Evolutionary conservation across 37 sponge, comb jelly and placozoan genomes (phyloP), one percentile per base, ranked within the genome.

Genomic region (Haliclona indistincta): DNA sequence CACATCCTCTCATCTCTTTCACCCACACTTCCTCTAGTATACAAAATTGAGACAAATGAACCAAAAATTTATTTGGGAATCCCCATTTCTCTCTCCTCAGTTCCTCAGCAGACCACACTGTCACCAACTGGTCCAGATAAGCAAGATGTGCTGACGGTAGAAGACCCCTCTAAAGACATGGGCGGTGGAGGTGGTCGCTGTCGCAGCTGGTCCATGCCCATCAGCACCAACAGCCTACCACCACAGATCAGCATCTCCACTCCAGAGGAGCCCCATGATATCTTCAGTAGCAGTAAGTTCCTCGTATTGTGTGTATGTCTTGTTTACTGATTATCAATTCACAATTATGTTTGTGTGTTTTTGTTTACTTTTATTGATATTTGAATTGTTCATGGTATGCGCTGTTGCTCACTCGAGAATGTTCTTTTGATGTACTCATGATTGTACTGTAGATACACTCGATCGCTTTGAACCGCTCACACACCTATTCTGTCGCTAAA

Each of bases 201-300:
- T 38, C 63, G 81, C 34, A 81, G 81, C 52, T 72, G 73, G 73
- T 81, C 81, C 7, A 81, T 81, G 81, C 81, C 81, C 10, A 35
- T 39, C 45, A 68, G 67, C 40, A 36, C 60, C 34, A 70, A 71
- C 34, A 63, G 38, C 0, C 62, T 56, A 13, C 43, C 60, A 35
- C 86, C 86, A 0, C 80, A 79, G 60, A 86, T 86, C 37, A 77
- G 64, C 56, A 79, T 86, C 51, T 86, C 80, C 49, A 86, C 73
- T 35, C 86, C 86, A 0, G 86, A 86, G 22, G 86, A 86, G 61
- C 61, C 76, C 28, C 25, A 52, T 2, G 39, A 73, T 20, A 11
- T 34, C 37, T 35, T 65, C 67, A 32, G 60, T 65, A 65, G 22
- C 63, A 22, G 8, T 26, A 22, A 61, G 22, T 11, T 47, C n/a